A percentile compares a stretch with the other conserved stretches of the same genome.
Evolutionary conservation across 2,888 invertebrate species (phyloP).

Genomic region (Stenodema calcarata): DNA sequence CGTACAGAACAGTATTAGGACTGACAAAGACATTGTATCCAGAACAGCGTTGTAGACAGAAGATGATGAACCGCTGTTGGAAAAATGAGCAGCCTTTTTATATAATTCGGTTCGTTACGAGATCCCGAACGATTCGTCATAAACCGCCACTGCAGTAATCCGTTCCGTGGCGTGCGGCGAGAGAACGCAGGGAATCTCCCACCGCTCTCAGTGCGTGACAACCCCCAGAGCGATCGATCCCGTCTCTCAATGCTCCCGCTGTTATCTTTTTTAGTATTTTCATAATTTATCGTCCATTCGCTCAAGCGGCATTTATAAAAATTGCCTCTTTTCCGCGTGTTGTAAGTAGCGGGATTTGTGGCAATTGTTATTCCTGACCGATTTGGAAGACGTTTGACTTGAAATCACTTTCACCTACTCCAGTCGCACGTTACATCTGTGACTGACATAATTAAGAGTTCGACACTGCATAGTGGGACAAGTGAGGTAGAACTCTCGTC

Average conservation of each 20-base stretch:
- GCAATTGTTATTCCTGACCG: neutral
- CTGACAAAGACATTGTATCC: no score
- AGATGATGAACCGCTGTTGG: no score
- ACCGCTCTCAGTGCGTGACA: neutral
- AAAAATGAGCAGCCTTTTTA: no score
- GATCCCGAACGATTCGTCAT: neutral
- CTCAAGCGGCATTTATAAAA: neutral
- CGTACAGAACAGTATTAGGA: no score
- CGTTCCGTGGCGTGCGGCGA: neutral
- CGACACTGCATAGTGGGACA: no score
- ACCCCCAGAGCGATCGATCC: constrained; percentile 1
- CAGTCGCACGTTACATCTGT: no score
- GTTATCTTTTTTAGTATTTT: constrained; percentile 6
- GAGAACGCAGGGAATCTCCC: constrained; percentile 7
- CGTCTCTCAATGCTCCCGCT: neutral
- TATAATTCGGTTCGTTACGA: neutral
- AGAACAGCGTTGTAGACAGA: no score
- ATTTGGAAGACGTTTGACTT: no score
- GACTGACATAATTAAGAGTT: no score
- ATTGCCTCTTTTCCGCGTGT: neutral
- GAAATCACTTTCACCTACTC: no score
- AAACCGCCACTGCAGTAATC: constrained; percentile 1
- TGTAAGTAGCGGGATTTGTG: neutral
- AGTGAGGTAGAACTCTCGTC: no score
- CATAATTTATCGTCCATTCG: constrained; percentile 5